These are phyloP conservation scores for Megaustenia siamemsis DNA, from an alignment of 2,888 invertebrate species.

Conservation along the genomic window DNA sequence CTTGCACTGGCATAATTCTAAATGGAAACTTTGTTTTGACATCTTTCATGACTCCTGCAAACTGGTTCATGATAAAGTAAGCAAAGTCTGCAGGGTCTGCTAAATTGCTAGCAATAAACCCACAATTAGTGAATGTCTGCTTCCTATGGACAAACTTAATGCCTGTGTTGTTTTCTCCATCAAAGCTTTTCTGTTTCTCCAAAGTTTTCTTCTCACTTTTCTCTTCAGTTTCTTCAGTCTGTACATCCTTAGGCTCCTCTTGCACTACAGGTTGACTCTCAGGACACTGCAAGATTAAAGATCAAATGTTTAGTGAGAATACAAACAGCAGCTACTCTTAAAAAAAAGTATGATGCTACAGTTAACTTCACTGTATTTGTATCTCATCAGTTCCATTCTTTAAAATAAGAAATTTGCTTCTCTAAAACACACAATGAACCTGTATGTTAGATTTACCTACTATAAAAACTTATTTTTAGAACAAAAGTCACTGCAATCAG, in stretches of 20 bases:
- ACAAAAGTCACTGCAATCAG: too few species aligned
- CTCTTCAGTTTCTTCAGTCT: not conserved
- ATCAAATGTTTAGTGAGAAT: not conserved
- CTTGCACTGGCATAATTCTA: slow-evolving; percentile 50
- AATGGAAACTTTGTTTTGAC: slow-evolving; percentile 33
- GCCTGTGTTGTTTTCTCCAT: not conserved
- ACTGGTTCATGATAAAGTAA: slow-evolving; percentile 33
- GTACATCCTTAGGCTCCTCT: not conserved
- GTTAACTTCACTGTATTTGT: too few species aligned
- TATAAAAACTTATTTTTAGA: too few species aligned
- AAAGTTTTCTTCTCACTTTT: not conserved
- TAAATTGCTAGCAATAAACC: slow-evolving; percentile 48
- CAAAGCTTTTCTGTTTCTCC: not conserved
- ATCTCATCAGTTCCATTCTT: too few species aligned
- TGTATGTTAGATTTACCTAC: too few species aligned
- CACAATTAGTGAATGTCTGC: slow-evolving; percentile 14
- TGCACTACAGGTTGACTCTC: not conserved
- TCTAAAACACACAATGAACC: too few species aligned
- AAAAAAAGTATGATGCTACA: too few species aligned
- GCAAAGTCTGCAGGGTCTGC: slow-evolving; percentile 51
- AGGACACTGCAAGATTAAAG: slow-evolving; percentile 39
- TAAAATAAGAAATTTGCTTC: too few species aligned
- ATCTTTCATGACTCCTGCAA: slow-evolving; percentile 14
- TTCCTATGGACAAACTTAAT: slow-evolving; percentile 45
- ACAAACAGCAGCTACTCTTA: too few species aligned